These are phyloP conservation scores for Rallus crepitans DNA, from an alignment of 2,797 vertebrate species.

Conservation along the genomic window DNA sequence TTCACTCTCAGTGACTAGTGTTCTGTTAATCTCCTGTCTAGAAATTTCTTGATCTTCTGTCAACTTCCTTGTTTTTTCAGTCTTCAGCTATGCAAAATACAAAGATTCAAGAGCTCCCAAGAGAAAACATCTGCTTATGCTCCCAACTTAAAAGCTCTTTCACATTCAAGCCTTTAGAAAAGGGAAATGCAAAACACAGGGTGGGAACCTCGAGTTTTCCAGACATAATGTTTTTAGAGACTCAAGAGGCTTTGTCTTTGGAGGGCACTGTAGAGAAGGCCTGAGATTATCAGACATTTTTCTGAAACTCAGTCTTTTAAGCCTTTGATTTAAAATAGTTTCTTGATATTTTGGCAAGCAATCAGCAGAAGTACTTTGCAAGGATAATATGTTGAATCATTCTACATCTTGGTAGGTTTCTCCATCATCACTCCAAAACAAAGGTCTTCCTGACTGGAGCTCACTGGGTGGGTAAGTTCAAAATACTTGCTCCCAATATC, in stretches of 20 bases:
- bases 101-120: not conserved
- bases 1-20: not conserved
- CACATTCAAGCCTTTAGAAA: not conserved
- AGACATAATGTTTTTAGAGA: not conserved
- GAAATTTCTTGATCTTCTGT: not conserved
- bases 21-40: not conserved
- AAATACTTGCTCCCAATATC: not conserved
- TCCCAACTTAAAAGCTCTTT: not conserved
- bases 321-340: not conserved
- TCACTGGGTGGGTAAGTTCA: not conserved
- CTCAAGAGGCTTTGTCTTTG: not conserved
- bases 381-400: not conserved
- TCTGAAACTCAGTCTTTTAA: not conserved
- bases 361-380: not conserved
- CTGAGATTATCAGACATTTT: not conserved
- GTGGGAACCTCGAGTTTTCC: not conserved
- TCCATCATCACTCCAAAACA: not conserved
- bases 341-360: not conserved
- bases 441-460: not conserved
- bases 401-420: not conserved
- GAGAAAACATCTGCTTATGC: not conserved
- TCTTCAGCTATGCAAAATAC: not conserved
- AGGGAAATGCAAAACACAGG: not conserved
- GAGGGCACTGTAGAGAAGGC: not conserved
- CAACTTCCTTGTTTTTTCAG: not conserved